Evolutionary conservation across 2,888 invertebrate species (phyloP).

Genomic region (Rhimphoctona megacephalus): DNA sequence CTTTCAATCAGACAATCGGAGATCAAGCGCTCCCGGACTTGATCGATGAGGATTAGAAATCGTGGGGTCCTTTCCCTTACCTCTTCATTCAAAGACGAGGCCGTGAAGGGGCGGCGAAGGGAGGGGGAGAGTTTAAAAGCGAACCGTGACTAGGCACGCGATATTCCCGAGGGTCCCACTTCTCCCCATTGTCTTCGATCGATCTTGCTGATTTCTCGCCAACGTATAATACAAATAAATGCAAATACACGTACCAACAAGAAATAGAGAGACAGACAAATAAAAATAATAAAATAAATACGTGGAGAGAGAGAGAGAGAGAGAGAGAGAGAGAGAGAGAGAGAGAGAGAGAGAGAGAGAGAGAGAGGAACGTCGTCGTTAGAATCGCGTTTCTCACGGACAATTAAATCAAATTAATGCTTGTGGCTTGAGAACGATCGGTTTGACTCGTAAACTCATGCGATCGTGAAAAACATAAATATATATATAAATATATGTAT

Average conservation of each 20-base stretch:
- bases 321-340: not conserved
- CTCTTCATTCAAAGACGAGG: not conserved
- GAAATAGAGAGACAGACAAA: not conserved
- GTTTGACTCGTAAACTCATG: conserved; percentile 43
- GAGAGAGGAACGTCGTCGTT: conserved; percentile 24
- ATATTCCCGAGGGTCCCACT: conserved; percentile 38
- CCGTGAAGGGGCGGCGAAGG: not conserved
- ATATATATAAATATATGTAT: not conserved
- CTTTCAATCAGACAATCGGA: conserved; percentile 1
- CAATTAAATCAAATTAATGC: conserved; percentile 65
- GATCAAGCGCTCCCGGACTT: conserved; percentile 17
- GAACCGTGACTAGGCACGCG: conserved; percentile 41
- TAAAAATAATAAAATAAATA: not conserved
- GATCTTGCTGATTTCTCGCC: conserved; percentile 48
- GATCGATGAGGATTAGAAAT: conserved; percentile 32
- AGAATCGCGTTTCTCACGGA: conserved; percentile 49
- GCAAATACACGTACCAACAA: not conserved
- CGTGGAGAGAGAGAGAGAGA: not conserved
- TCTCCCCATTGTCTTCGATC: conserved; percentile 57
- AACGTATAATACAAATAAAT: conserved; percentile 12
- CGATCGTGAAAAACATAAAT: conserved; percentile 6
- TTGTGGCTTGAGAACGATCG: conserved; percentile 39
- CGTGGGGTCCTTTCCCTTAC: not conserved
- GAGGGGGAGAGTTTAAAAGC: not conserved
- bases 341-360: not conserved